Conservation (phyloP, 2,797 vertebrate species). For the Sebastes taczanowskii region DNA sequence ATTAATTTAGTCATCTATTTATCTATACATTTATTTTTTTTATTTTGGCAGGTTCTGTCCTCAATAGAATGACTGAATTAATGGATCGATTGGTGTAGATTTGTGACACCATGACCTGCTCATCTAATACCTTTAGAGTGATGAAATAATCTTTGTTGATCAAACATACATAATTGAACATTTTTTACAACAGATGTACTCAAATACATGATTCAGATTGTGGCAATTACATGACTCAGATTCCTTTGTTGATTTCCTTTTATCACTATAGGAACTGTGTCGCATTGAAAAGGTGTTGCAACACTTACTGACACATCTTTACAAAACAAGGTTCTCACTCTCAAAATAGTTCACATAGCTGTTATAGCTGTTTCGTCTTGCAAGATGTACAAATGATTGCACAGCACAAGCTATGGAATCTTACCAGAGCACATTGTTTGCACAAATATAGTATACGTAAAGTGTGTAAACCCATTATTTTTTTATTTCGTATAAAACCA, state of each 20-base stretch:
- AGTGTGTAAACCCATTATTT: background rate
- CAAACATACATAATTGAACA: background rate
- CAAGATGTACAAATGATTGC: no score
- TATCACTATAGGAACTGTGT: no score
- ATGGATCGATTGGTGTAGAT: no score
- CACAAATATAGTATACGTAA: background rate
- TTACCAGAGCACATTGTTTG: background rate
- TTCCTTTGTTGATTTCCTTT: background rate
- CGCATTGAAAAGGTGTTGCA: background rate
- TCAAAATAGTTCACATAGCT: background rate
- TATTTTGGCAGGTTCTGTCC: no score
- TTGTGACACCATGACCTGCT: background rate
- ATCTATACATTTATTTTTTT: no score
- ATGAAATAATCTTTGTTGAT: background rate
- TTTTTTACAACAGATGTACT: background rate
- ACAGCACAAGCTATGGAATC: no score
- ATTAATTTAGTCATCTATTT: no score
- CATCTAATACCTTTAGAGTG: no score
- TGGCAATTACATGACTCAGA: background rate
- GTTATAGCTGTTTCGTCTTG: no score
- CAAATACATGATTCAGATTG: background rate
- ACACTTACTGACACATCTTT: background rate
- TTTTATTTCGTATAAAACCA: background rate
- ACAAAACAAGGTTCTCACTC: background rate
- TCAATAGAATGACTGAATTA: background rate